Base-by-base conservation (phyloP, 2,888 invertebrate species). In the Trichogramma evanescens region DNA sequence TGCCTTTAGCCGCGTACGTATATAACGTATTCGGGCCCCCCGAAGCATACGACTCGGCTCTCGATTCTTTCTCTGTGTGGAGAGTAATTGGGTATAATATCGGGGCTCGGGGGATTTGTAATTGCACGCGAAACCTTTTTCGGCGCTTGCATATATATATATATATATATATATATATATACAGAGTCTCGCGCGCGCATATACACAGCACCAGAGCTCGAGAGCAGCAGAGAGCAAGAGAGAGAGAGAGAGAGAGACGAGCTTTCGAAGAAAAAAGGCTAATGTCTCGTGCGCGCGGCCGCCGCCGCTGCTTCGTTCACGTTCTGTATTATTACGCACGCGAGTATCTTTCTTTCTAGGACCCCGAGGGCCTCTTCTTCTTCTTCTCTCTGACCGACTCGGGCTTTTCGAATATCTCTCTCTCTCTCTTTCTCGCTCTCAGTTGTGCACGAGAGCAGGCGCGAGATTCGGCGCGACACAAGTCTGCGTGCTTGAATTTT, bases 81-180 rank as follows among this genome's bases (percentile, higher is more conserved):
- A 76, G 26, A 26, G 26, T 76, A 76, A 76, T 76, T 76, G 76
- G 74, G 73, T 72, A 76, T 76, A 76, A 76, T 76, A 69, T 66
- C 68, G 74, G 75, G 75, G 75, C 76, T 75, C 69, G 68, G 58
- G 57, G 57, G 7, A 38, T 1, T 67, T 70, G 76, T 76, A 76
- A 76, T 76, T 76, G 75, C 76, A 74, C 71, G 68, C 69, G 68
- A 67, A 67, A 67, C 69, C 68, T 69, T 69, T 70, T 68, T 67
- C 67, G 69, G 68, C 59, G 52, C 49, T 54, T 56, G 41, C 56
- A 44, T 45, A 1, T 38, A 13, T 49, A 54, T 50, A 50, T 53
- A 50, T 5, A 49, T 50, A 50, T 53, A 50, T 5, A 44, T 45
- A 1, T 38, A 13, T 49, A 54, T 50, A 50, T 53, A 50, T 5